Conservation (phyloP, 2,888 invertebrate species). For the Rugalucina vietnamica region DNA sequence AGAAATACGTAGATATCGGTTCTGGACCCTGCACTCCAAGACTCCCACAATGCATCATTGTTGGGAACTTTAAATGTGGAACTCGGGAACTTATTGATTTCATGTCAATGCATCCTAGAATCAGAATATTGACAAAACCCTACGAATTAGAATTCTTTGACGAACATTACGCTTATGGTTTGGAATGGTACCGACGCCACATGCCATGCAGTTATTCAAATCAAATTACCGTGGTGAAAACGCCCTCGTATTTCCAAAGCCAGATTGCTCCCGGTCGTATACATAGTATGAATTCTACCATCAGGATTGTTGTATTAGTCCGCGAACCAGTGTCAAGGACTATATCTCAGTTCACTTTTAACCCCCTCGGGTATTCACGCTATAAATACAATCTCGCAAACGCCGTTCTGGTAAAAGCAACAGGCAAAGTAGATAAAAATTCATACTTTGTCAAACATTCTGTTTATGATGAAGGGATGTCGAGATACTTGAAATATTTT, state of each 20-base stretch:
- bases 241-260: slow-evolving; percentile 97
- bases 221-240: slow-evolving; percentile 98
- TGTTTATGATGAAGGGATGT: slow-evolving; percentile 88
- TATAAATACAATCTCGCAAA: not conserved
- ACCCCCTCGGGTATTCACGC: not conserved
- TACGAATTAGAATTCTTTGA: slow-evolving; percentile 35
- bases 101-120: slow-evolving; percentile 9
- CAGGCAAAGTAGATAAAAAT: not conserved
- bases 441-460: slow-evolving; percentile 55
- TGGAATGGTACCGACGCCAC: slow-evolving; percentile 94
- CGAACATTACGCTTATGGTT: slow-evolving; percentile 87
- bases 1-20: not conserved
- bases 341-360: slow-evolving; percentile 87
- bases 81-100: not conserved
- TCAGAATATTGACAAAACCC: slow-evolving; percentile 27
- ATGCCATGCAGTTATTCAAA: slow-evolving; percentile 96
- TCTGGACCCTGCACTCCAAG: not conserved
- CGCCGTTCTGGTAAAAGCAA: not conserved
- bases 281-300: slow-evolving; percentile 95
- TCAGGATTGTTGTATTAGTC: slow-evolving; percentile 94
- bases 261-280: slow-evolving; percentile 97
- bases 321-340: slow-evolving; percentile 97
- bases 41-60: not conserved
- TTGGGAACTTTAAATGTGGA: slow-evolving; percentile 3
- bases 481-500: slow-evolving; percentile 91